Evolutionary conservation across 2,888 invertebrate species (phyloP).

Genomic region (Thalpophila matura): DNA sequence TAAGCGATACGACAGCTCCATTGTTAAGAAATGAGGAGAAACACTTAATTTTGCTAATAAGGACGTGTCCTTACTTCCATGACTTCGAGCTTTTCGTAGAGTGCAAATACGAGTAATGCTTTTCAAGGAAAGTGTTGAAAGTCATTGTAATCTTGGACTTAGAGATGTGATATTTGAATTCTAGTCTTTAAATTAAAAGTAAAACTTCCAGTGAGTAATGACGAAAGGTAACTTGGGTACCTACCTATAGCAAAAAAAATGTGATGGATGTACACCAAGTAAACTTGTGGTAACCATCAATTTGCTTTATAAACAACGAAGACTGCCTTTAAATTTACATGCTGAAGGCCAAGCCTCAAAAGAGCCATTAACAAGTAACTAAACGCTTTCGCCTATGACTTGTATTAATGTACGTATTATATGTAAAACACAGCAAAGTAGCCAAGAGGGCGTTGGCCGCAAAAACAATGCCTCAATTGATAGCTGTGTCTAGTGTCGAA

Average conservation of each 20-base stretch:
- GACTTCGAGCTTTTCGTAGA: slow-evolving; percentile 22
- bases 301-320: too few species aligned
- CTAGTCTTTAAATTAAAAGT: too few species aligned
- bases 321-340: too few species aligned
- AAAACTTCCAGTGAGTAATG: too few species aligned
- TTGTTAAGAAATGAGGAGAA: slow-evolving; percentile 14
- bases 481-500: slow-evolving; percentile 82
- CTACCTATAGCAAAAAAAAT: too few species aligned
- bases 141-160: not conserved
- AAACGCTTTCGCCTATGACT: slow-evolving; percentile 63
- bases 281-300: too few species aligned
- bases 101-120: slow-evolving; percentile 9
- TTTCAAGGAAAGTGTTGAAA: slow-evolving; percentile 11
- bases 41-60: slow-evolving; percentile 32
- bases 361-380: too few species aligned
- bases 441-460: slow-evolving; percentile 83
- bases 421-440: slow-evolving; percentile 77
- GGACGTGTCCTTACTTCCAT: slow-evolving; percentile 5
- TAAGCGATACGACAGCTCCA: slow-evolving; percentile 43
- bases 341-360: too few species aligned
- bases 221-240: too few species aligned
- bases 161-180: too few species aligned
- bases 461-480: slow-evolving; percentile 87
- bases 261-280: too few species aligned
- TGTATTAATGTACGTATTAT: slow-evolving; percentile 65